Percentiles rank a stretch among this genome's conserved stretches.
phyloP scores from a whole-genome alignment of 2,888 invertebrate species.

The Chirona hameri region DNA sequence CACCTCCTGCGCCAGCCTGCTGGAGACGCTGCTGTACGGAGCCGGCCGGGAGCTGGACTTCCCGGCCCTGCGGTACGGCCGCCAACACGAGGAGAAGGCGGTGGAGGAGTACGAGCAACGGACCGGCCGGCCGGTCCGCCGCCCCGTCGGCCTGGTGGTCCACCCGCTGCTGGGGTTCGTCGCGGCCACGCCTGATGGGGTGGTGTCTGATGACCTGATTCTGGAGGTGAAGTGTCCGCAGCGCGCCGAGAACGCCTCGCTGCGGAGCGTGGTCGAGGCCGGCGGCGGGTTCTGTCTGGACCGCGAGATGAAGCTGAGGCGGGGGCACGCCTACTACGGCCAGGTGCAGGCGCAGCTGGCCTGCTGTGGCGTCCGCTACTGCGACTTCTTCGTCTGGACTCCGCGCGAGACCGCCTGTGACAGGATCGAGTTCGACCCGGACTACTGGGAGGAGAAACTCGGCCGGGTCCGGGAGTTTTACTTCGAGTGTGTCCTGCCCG shows the following conservation, averaged over 20 bases:
- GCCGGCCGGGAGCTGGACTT: background rate
- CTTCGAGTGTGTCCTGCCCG: background rate
- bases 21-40: background rate
- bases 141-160: background rate
- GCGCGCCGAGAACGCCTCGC: background rate
- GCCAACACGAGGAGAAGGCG: background rate
- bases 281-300: background rate
- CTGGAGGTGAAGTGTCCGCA: slow-evolving; percentile 8
- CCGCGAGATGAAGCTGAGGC: background rate
- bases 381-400: slow-evolving; percentile 6
- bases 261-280: background rate
- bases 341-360: slow-evolving; percentile 24
- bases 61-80: background rate
- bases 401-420: background rate
- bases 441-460: background rate
- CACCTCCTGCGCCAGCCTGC: background rate
- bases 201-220: background rate
- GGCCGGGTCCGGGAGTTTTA: background rate
- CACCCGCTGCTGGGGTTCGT: background rate
- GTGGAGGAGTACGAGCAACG: background rate
- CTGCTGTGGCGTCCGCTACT: background rate
- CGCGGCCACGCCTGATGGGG: background rate
- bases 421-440: background rate
- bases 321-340: background rate
- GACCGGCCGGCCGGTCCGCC: background rate